A percentile compares a stretch with the other conserved stretches of the same genome.
Evolutionary conservation across 2,888 invertebrate genomes (phyloP).

Genomic region (Drosophila nr. perissopoda): DNA sequence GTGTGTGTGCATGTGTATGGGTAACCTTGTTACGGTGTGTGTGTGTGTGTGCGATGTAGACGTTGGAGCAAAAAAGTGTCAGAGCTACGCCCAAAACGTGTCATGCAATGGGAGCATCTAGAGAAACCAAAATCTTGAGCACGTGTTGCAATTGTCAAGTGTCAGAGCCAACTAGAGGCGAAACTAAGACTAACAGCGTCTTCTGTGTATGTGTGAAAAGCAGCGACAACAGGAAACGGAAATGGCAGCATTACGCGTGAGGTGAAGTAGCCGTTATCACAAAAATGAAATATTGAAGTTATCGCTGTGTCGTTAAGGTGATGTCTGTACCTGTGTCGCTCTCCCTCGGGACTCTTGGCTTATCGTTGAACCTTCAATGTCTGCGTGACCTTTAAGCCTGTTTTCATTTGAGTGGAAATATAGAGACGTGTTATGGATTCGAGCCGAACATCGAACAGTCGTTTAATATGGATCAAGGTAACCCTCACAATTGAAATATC

Average conservation of each 20-base stretch:
- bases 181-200: conserved; percentile 26
- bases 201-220: conserved; percentile 9
- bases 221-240: conserved; percentile 61
- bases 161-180: conserved; percentile 34
- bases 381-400: conserved; percentile 23
- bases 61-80: conserved; percentile 26
- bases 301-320: conserved; percentile 64
- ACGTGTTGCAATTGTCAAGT: conserved; percentile 77
- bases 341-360: not conserved
- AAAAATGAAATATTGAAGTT: conserved; percentile 71
- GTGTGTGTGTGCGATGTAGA: conserved; percentile 37
- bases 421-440: not conserved
- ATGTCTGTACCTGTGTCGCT: conserved; percentile 25
- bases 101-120: conserved; percentile 24
- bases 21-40: conserved; percentile 10
- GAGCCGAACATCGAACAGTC: not conserved
- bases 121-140: conserved; percentile 53
- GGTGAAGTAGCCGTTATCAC: conserved; percentile 31
- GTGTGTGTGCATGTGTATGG: conserved; percentile 6
- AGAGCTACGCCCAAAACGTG: conserved; percentile 49
- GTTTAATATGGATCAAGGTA: not conserved
- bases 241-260: conserved; percentile 53
- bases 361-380: conserved; percentile 16
- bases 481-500: not conserved
- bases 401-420: not conserved